phyloP scores from a whole-genome alignment of 2,113 vertebrate genomes.

The Brachyistius frenatus region DNA sequence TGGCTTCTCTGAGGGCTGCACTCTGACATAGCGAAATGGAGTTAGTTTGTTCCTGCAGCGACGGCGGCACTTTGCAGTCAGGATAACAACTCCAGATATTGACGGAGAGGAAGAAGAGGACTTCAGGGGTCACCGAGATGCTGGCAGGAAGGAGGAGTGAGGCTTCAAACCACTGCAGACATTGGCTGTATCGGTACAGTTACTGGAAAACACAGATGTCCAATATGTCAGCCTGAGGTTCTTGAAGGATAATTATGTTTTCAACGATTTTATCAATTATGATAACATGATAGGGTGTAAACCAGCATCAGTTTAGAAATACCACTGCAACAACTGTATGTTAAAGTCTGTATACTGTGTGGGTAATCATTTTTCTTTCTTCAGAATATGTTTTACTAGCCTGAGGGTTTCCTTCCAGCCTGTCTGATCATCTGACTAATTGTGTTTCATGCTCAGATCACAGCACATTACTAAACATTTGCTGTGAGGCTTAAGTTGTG shows the following conservation, averaged over 20 bases:
- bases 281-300: too few species aligned
- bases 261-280: too few species aligned
- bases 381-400: too few species aligned
- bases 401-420: too few species aligned
- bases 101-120: constrained; percentile 54
- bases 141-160: constrained; percentile 23
- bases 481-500: too few species aligned
- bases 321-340: too few species aligned
- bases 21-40: constrained; percentile 75
- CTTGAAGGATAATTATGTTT: background rate
- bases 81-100: constrained; percentile 69
- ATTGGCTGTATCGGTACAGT: constrained; percentile 13
- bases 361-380: too few species aligned
- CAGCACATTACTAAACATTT: background rate
- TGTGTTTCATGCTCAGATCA: background rate
- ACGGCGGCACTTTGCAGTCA: constrained; percentile 64
- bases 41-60: constrained; percentile 71
- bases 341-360: too few species aligned
- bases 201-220: background rate
- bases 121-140: constrained; percentile 55
- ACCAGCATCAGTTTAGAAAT: too few species aligned
- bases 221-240: background rate
- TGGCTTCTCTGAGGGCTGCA: constrained; percentile 72
- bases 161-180: constrained; percentile 27
- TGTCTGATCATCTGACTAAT: too few species aligned